Conservation (phyloP, 2,888 invertebrate species). For the Lacanobia oleracea region DNA sequence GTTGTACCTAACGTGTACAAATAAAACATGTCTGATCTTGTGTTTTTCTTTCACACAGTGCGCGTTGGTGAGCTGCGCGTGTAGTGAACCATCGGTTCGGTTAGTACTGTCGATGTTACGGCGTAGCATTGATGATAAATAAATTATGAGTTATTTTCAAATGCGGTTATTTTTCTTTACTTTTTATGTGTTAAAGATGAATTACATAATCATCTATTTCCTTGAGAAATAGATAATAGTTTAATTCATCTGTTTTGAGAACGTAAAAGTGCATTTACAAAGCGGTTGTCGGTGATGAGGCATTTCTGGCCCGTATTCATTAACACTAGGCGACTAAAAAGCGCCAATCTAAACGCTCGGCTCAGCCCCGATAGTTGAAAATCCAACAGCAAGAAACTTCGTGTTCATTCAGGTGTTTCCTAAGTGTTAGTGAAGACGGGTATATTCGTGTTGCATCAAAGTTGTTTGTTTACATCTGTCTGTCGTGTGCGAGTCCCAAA, state of each 20-base stretch:
- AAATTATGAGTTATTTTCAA: conserved; percentile 50
- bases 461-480: no score
- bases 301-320: neutral
- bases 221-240: neutral
- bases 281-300: neutral
- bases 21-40: conserved; percentile 69
- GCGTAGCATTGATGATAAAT: conserved; percentile 60
- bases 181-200: conserved; percentile 9
- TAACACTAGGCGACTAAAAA: neutral
- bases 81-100: conserved; percentile 66
- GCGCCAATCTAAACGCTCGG: neutral
- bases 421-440: neutral
- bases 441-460: neutral
- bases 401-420: neutral
- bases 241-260: neutral
- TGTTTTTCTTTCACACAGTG: conserved; percentile 77
- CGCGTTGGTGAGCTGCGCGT: conserved; percentile 64
- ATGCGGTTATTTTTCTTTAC: conserved; percentile 54
- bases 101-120: conserved; percentile 71
- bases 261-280: neutral
- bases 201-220: no score
- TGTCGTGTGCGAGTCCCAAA: no score
- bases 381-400: neutral
- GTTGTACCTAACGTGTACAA: conserved; percentile 48
- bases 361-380: neutral